A percentile compares a stretch with the other conserved stretches of the same genome.
Evolutionary conservation across 2,113 vertebrate species (phyloP).

Genomic region (Catharus minimus): DNA sequence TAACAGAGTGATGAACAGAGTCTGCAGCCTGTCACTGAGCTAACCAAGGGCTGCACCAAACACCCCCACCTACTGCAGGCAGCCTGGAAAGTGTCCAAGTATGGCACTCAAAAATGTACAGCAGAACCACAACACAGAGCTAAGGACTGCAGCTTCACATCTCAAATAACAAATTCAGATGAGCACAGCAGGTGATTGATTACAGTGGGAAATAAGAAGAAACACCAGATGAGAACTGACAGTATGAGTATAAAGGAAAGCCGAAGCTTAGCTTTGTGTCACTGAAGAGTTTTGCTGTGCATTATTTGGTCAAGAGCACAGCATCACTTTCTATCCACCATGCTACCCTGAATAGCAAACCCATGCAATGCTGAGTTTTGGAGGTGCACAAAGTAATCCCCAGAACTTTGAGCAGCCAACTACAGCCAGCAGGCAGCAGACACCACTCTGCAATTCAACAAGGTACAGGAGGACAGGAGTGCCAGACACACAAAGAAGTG

Average conservation of each 20-base stretch:
- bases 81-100: neutral
- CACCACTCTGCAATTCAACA: no score
- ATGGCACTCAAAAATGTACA: neutral
- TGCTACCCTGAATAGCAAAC: neutral
- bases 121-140: neutral
- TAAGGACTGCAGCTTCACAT: neutral
- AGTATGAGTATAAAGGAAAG: neutral
- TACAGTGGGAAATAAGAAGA: neutral
- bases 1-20: neutral
- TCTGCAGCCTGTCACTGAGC: neutral
- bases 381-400: neutral
- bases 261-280: neutral
- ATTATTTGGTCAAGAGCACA: neutral
- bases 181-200: neutral
- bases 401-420: neutral
- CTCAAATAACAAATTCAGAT: neutral
- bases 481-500: no score
- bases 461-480: no score
- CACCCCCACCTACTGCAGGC: fast-evolving
- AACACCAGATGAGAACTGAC: neutral
- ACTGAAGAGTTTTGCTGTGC: neutral
- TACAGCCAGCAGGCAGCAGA: no score
- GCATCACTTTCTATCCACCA: neutral
- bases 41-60: neutral
- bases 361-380: neutral